These are phyloP conservation scores for Pelodiscus sinensis DNA, from an alignment of 2,113 vertebrate species.

Conservation along the genomic window DNA sequence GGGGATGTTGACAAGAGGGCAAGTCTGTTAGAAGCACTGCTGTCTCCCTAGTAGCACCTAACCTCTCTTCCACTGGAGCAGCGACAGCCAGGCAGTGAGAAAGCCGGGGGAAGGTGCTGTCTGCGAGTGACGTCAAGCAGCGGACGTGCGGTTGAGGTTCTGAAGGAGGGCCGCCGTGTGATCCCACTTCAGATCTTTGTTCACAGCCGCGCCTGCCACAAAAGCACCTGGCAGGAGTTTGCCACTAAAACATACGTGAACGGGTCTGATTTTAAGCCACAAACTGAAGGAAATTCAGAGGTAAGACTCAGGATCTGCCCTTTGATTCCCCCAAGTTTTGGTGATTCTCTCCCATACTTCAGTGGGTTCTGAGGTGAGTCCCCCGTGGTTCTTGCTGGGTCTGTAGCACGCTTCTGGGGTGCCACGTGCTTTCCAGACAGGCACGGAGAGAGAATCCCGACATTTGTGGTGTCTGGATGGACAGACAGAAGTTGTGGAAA, in stretches of 20 bases:
- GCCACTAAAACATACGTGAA: neutral
- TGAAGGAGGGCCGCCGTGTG: neutral
- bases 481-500: neutral
- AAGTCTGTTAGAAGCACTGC: neutral
- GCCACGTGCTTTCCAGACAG: neutral
- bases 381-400: no score
- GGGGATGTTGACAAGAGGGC: no score
- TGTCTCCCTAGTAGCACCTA: neutral
- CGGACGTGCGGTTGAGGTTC: neutral
- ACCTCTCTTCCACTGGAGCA: neutral
- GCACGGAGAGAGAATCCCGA: neutral
- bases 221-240: neutral
- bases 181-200: no score
- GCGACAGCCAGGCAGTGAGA: neutral
- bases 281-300: neutral
- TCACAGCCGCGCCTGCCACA: neutral
- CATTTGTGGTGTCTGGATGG: neutral
- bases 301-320: neutral
- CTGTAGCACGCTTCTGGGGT: neutral
- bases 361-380: neutral
- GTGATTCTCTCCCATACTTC: neutral
- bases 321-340: neutral
- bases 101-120: neutral
- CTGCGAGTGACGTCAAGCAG: neutral
- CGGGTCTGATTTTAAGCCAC: neutral